These are phyloP conservation scores for Drosophila oshimai DNA, from an alignment of 1,140 invertebrate species.

Conservation along the genomic window DNA sequence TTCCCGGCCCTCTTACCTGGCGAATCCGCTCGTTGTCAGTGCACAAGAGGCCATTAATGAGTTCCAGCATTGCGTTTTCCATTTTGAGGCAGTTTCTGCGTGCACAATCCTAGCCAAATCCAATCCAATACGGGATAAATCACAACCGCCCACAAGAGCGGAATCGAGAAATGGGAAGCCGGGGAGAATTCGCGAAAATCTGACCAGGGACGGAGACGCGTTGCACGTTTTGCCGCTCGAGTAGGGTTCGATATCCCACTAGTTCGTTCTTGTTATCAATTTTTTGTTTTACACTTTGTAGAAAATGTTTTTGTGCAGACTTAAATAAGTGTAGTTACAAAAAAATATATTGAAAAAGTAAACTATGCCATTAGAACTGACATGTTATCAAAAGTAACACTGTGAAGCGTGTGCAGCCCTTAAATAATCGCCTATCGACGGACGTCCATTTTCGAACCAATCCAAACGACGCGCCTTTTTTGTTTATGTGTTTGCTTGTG, in stretches of 20 bases:
- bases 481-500: slow-evolving; percentile 19
- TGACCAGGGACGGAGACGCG: neutral
- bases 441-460: slow-evolving; percentile 56
- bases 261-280: too few species aligned
- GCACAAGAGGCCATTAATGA: slow-evolving; percentile 68
- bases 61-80: slow-evolving; percentile 51
- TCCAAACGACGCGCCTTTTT: slow-evolving; percentile 56
- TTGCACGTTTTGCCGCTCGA: slow-evolving; percentile 23
- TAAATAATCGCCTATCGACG: slow-evolving; percentile 8
- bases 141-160: neutral
- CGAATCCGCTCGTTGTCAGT: slow-evolving; percentile 83
- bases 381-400: neutral
- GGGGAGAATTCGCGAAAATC: slow-evolving; percentile 19
- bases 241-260: too few species aligned
- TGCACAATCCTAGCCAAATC: neutral
- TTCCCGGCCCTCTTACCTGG: slow-evolving; percentile 82
- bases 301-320: neutral
- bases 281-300: neutral
- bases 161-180: neutral
- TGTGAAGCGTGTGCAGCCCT: neutral
- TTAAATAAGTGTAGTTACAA: neutral
- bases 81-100: slow-evolving; percentile 7
- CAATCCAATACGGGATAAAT: neutral
- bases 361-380: neutral
- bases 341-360: neutral